Evolutionary conservation across 2,888 invertebrate genomes (phyloP).

Genomic region (Nycteola revayana): DNA sequence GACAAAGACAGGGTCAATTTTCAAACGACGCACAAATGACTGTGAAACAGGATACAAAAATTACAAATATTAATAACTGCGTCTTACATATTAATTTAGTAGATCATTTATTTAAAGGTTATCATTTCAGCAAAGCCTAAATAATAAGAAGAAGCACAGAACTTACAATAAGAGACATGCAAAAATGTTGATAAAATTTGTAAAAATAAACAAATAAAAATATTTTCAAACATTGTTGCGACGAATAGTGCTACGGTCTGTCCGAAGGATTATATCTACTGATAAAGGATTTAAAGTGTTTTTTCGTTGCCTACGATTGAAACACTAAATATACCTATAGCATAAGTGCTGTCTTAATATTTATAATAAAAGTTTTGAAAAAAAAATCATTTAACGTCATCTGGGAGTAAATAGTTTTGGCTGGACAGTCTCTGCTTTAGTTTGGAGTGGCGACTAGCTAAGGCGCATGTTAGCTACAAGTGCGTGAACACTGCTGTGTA

Average conservation of each 20-base stretch:
- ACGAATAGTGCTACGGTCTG: conserved; percentile 38
- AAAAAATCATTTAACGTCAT: no score
- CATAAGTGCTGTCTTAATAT: no score
- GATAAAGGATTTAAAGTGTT: conserved; percentile 19
- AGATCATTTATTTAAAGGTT: conserved; percentile 22
- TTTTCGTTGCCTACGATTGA: neutral
- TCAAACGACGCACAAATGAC: conserved; percentile 62
- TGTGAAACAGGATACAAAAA: conserved; percentile 29
- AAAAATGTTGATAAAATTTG: conserved; percentile 31
- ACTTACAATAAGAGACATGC: conserved; percentile 46
- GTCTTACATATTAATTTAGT: conserved; percentile 22
- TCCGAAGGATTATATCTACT: conserved; percentile 16
- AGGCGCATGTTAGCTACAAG: no score
- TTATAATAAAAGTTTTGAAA: no score
- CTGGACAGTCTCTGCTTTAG: no score
- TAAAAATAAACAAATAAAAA: conserved; percentile 18
- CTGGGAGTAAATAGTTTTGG: no score
- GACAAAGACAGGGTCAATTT: conserved; percentile 55
- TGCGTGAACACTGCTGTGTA: no score
- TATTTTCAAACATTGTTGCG: conserved; percentile 25
- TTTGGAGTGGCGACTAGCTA: no score
- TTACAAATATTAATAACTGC: conserved; percentile 12
- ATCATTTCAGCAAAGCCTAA: conserved; percentile 70
- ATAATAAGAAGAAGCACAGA: conserved; percentile 72
- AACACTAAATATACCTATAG: no score